Base-by-base conservation (phyloP, 2,888 invertebrate species). In the Syrista parreyssii region DNA sequence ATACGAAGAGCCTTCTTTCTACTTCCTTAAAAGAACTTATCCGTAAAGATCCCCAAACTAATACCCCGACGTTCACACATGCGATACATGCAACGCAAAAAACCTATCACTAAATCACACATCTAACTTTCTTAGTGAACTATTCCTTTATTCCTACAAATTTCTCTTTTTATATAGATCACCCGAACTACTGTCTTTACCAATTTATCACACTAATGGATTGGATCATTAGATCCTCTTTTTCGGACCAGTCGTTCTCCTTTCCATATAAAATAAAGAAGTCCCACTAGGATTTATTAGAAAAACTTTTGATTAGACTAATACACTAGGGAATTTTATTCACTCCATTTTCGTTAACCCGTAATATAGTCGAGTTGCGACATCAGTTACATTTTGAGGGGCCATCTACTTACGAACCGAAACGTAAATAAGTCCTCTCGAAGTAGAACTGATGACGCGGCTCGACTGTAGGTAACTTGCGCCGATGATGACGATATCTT, bases 1-100 rank as follows among this genome's bases (percentile, higher is more conserved):
- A 87, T 55, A 55, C 55, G 55, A 55, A 55, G 2, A 55, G 23
- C 9, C 55, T 23, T 55, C 9, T 23, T 55, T 55, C 55, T 23
- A 55, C 55, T 55, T 55, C 9, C 55, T 9, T 55, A 2, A 55
- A 55, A 23, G 23, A 55, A 55, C 55, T 55, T 55, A 55, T 55
- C 55, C 23, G 0, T 55, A 23, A 55, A 9, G 55, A 55, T 55
- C 9, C 23, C 23, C 6, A 55, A 40, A 55, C 55, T 23, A 55
- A 55, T 55, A 55, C 23, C 23, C 55, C 55, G 9, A 23, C 9
- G 55, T 23, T 55, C 9, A 9, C 23, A 55, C 55, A 15, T 15
- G 15, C 40, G 40, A 40, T 40, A 40, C 40, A 55, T 23, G 6
- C 9, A 9, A 55, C 55, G 9, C 2, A 55, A 23, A 55, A 23